phyloP scores from a whole-genome alignment of 2,113 vertebrate species.

The Pseudorhombus dupliciocellatus region DNA sequence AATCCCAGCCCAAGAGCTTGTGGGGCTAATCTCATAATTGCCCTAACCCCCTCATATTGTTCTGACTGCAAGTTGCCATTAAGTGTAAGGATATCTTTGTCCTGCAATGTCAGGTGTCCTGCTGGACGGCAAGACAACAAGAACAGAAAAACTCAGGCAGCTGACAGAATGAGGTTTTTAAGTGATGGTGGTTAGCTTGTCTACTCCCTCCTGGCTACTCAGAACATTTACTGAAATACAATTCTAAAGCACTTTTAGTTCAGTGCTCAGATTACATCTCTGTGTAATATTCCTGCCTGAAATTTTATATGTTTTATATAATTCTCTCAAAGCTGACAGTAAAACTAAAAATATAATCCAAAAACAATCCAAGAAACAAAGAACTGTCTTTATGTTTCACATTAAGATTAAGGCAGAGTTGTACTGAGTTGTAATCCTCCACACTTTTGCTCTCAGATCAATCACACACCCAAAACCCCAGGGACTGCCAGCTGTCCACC shows the following conservation, averaged over 20 bases:
- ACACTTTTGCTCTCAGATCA: no score
- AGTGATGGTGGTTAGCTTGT: slow-evolving; percentile 38
- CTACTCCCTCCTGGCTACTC: slow-evolving; percentile 68
- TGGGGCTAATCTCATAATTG: slow-evolving; percentile 91
- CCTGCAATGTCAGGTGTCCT: slow-evolving; percentile 81
- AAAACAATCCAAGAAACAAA: no score
- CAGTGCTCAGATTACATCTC: background rate
- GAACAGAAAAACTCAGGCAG: slow-evolving; percentile 37
- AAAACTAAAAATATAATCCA: background rate
- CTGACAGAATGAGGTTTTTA: slow-evolving; percentile 50
- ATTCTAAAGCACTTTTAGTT: no score
- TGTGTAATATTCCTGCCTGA: background rate
- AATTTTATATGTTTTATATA: background rate
- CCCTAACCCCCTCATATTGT: slow-evolving; percentile 85
- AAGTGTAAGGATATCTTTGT: slow-evolving; percentile 83
- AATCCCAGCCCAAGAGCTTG: slow-evolving; percentile 82
- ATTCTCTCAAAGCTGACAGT: background rate
- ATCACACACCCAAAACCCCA: no score
- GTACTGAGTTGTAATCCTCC: no score
- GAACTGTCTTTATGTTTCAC: no score
- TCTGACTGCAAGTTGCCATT: slow-evolving; percentile 86
- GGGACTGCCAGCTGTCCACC: no score
- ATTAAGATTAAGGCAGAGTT: no score
- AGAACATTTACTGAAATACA: background rate
- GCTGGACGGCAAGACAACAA: slow-evolving; percentile 62